Base-by-base conservation (phyloP, 2,797 vertebrate genomes). In the Lerista edwardsae region DNA sequence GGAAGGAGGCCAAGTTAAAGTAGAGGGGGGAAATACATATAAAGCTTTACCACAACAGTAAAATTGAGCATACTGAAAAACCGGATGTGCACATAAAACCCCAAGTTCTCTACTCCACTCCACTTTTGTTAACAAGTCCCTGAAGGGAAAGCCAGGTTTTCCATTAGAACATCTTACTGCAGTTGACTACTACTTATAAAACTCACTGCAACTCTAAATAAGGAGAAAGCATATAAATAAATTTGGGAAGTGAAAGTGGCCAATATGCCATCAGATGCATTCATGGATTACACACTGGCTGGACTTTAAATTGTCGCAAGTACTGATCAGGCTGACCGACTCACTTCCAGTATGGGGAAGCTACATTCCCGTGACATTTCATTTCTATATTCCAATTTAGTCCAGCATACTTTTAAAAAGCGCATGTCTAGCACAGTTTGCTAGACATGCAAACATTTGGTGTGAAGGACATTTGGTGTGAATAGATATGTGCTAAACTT, bases 231-330 rank as follows among this genome's bases (percentile, higher is more conserved):
- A 25, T 25, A 23, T 25, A 61, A 25, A 23, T 11, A 10, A 19
- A 75, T 57, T 6, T 3, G 23, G 73, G 44, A 65, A 23, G 41
- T 65, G 17, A 84, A 29, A 67, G 76, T 47, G 34, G 36, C 75
- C 79, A 64, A 82, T 78, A 68, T 29, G n/a, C 87, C 44, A 36
- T 87, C 92, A 93, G 87, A 93, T 92, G 92, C 83, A 90, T 81
- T 91, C 78, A 93, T 81, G 85, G 85, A 93, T 91, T 94, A 92
- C 87, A 80, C 41, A 85, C 25, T 34, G 81, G 82, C 86, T 91
- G 93, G 89, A 23, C 79, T 90, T 88, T 91, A 91, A 94, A 90
- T 89, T n/a, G 88, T 84, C 31, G 11, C 55, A 90, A 76, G 67
- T 0, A 2, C 82, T 89, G 91, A 92, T 87, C 85, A 90, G 83